These are phyloP conservation scores for Hormaphis cornu DNA, from an alignment of 1,140 invertebrate genomes.

Conservation along the genomic window DNA sequence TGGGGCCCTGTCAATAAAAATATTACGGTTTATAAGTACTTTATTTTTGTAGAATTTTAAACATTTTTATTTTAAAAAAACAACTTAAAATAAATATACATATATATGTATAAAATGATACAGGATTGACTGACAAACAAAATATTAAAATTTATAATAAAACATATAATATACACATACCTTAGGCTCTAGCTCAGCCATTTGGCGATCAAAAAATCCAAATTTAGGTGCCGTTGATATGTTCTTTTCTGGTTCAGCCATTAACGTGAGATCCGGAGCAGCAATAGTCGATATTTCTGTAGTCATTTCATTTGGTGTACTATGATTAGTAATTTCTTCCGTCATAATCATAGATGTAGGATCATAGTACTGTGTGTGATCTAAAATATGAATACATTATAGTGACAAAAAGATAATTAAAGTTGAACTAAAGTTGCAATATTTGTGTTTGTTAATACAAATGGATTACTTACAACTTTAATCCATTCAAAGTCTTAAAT, in stretches of 20 bases:
- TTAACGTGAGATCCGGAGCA: constrained; percentile 17
- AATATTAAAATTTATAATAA: neutral
- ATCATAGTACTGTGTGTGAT: constrained; percentile 12
- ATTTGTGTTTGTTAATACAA: no score
- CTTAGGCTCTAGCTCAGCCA: constrained; percentile 18
- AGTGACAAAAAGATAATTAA: no score
- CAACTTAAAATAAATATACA: neutral
- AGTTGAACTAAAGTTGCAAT: no score
- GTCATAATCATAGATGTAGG: neutral
- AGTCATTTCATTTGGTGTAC: constrained; percentile 22
- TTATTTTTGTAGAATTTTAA: neutral
- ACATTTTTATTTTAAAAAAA: no score
- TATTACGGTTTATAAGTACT: no score
- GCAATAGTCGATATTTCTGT: constrained; percentile 18
- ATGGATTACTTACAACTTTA: no score
- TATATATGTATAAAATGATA: no score
- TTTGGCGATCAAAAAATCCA: constrained; percentile 24
- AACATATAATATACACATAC: neutral
- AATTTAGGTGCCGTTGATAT: constrained; percentile 20
- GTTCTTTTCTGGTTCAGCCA: constrained; percentile 7
- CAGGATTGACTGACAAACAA: neutral
- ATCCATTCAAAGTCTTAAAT: no score
- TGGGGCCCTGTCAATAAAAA: neutral
- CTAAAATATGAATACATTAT: neutral
- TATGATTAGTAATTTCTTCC: neutral